Evolutionary conservation across 2,888 invertebrate genomes (phyloP).

Genomic region (Pollenia amentaria): DNA sequence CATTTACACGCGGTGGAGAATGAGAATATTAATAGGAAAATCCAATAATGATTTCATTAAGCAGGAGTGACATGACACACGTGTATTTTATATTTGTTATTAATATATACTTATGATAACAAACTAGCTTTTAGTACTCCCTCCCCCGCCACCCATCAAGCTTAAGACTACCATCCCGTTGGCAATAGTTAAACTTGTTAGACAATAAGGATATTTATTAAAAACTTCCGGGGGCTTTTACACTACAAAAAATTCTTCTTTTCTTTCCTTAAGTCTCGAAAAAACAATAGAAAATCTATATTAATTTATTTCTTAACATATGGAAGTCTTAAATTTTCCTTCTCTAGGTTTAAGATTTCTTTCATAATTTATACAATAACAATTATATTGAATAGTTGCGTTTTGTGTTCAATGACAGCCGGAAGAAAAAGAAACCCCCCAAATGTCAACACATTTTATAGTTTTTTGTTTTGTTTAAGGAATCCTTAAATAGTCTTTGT

Average conservation of each 20-base stretch:
- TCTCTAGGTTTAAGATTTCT: neutral
- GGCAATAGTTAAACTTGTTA: neutral
- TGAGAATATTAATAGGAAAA: conserved; percentile 48
- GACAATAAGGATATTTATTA: conserved; percentile 24
- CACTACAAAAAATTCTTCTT: conserved; percentile 29
- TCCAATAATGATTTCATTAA: conserved; percentile 69
- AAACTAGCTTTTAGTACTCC: neutral
- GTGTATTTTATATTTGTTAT: conserved; percentile 45
- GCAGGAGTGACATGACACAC: conserved; percentile 39
- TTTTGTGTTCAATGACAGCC: conserved; percentile 51
- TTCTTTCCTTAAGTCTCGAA: neutral
- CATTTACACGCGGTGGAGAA: neutral
- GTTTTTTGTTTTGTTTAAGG: conserved; percentile 2
- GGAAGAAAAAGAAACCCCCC: conserved; percentile 66
- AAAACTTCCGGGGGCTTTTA: conserved; percentile 38
- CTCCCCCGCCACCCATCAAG: neutral
- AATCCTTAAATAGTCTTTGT: conserved; percentile 9
- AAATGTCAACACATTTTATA: conserved; percentile 55
- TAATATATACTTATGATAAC: conserved; percentile 23
- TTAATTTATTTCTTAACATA: neutral
- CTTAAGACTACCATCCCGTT: neutral
- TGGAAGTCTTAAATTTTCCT: neutral
- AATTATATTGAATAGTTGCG: conserved; percentile 28
- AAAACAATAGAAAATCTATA: conserved; percentile 5
- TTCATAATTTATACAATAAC: neutral